phyloP scores from a whole-genome alignment of 1,140 invertebrate genomes.

The Macrobrachium nipponense region DNA sequence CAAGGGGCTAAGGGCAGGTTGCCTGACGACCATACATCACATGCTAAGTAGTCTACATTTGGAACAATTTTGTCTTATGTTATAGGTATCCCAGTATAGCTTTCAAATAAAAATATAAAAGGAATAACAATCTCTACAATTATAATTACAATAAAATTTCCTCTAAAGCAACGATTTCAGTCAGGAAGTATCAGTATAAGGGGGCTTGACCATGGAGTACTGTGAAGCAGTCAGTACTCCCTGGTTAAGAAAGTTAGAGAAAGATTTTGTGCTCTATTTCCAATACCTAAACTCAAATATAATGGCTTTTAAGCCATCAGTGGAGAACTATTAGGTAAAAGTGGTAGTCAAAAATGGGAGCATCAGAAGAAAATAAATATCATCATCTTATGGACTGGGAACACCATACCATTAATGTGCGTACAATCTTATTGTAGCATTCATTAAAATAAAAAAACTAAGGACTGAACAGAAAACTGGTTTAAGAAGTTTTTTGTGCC shows the following conservation, averaged over 20 bases:
- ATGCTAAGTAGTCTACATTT: slow-evolving; percentile 56
- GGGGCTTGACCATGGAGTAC: slow-evolving; percentile 54
- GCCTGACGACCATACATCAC: slow-evolving; percentile 55
- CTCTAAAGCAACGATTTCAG: slow-evolving; percentile 39
- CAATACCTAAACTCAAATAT: not conserved
- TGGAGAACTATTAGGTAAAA: too few relatives aligned
- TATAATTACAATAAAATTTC: slow-evolving; percentile 28
- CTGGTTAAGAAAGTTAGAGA: slow-evolving; percentile 38
- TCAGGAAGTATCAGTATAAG: slow-evolving; percentile 33
- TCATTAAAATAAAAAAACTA: slow-evolving; percentile 29
- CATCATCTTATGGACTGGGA: slow-evolving; percentile 24
- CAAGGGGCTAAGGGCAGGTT: not conserved
- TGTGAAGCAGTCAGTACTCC: slow-evolving; percentile 63
- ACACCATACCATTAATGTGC: slow-evolving; percentile 50
- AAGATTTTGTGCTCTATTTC: slow-evolving; percentile 46
- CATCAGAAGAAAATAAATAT: slow-evolving; percentile 40
- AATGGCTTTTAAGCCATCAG: too few relatives aligned
- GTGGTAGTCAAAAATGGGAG: not conserved
- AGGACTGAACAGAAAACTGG: slow-evolving; percentile 13
- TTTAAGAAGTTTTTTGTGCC: slow-evolving; percentile 41
- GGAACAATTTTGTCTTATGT: slow-evolving; percentile 53
- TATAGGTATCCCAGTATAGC: slow-evolving; percentile 52
- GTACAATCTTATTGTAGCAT: slow-evolving; percentile 50
- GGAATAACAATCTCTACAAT: slow-evolving; percentile 33
- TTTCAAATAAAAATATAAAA: slow-evolving; percentile 25